These are phyloP conservation scores for Germaria angustata DNA, from an alignment of 2,888 invertebrate species.

Conservation along the genomic window DNA sequence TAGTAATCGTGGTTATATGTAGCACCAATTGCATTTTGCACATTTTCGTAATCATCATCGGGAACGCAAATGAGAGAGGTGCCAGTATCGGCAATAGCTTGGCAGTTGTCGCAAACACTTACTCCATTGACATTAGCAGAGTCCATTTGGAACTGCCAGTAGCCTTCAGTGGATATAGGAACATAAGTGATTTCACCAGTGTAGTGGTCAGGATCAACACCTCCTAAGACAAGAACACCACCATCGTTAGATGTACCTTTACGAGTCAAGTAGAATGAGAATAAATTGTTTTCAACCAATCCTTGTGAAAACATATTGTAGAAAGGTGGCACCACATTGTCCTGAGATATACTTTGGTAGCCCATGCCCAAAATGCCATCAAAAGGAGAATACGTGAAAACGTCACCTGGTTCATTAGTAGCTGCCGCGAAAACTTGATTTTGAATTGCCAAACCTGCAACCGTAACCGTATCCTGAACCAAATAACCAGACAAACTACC, in stretches of 20 bases:
- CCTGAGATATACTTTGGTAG: conserved; percentile 91
- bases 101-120: conserved; percentile 86
- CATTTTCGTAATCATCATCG: conserved; percentile 84
- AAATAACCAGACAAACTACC: conserved; percentile 97
- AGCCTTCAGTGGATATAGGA: conserved; percentile 89
- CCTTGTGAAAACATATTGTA: conserved; percentile 92
- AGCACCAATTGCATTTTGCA: conserved; percentile 90
- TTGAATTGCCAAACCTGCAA: conserved; percentile 85
- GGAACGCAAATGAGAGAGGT: conserved; percentile 97
- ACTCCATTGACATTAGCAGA: conserved; percentile 81
- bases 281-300: conserved; percentile 85
- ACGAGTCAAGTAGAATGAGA: conserved; percentile 94
- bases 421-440: conserved; percentile 97
- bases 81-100: conserved; percentile 97
- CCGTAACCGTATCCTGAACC: conserved; percentile 90
- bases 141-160: conserved; percentile 98
- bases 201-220: conserved; percentile 93
- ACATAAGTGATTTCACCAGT: conserved; percentile 84
- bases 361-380: conserved; percentile 98
- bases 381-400: conserved; percentile 97
- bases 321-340: conserved; percentile 93
- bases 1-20: conserved; percentile 77
- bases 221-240: conserved; percentile 94
- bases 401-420: conserved; percentile 91
- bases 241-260: conserved; percentile 86